Evolutionary conservation across 2,113 vertebrate genomes (phyloP), one percentile per base, ranked within the genome.

Genomic region (Gavia stellata): DNA sequence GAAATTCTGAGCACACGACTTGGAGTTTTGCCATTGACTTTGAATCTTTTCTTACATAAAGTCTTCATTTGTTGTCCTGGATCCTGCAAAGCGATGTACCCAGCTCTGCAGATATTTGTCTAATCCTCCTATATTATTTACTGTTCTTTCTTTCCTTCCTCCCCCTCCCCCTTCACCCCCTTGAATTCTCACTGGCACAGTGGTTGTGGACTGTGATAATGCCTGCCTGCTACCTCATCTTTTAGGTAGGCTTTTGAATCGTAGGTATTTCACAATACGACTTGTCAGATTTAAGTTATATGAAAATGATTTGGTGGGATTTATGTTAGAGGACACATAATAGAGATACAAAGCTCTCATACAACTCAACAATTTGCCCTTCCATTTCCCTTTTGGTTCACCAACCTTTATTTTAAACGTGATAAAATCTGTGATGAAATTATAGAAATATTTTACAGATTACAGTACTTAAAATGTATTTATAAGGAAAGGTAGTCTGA

Each of bases 1-100:
- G 63, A 85, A 92, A 80, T 95, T 94, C 58, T 80, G 62, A 85
- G 77, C 62, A 33, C 81, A 75, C 50, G 8, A 36, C 42, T 95
- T 92, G 89, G 89, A 95, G 58, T 82, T 85, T 93, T 95, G 94
- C 91, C 91, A 88, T 42, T 59, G 89, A 58, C 40, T 96, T 86
- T 49, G 62, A 75, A 53, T 94, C 44, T 90, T 87, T 96, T 82
- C 70, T 94, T 95, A 91, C 28, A 82, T 94, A 95, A 94, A 75
- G 40, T 87, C 84, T 96, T 91, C 16, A 75, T 92, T 95, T 87
- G 49, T 82, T 82, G 66, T 77, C 77, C n/a, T 38, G 62, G 20
- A 53, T 87, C 53, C 58, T 73, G 50, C 40, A 20, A 36, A 92
- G 65, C 61, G 8, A 11, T 61, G 56, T 56, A 67, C 25, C 47